These are phyloP conservation scores for Ctenomys sociabilis DNA, from an alignment of 2,113 vertebrate species.

Conservation along the genomic window DNA sequence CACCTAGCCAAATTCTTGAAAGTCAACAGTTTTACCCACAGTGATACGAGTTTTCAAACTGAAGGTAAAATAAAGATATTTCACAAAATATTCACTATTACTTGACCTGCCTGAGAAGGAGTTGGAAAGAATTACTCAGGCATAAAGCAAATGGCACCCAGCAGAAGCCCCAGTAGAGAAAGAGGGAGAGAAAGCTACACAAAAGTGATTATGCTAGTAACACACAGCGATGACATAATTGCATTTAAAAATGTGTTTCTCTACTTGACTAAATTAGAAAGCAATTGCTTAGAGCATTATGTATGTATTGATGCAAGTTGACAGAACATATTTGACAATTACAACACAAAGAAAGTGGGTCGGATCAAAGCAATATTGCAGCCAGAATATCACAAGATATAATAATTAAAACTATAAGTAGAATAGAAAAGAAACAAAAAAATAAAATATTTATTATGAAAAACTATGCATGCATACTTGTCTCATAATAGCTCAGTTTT, in stretches of 20 bases:
- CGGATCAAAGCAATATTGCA: not conserved
- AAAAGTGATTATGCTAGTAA: not conserved
- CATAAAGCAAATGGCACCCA: not conserved
- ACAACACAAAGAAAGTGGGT: not conserved
- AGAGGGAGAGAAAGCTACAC: not conserved
- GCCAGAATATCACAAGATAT: not conserved
- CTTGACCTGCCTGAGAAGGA: not conserved
- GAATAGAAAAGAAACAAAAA: not conserved
- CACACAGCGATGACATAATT: not conserved
- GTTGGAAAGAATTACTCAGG: not conserved
- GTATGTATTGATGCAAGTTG: not conserved
- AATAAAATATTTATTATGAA: constrained; percentile 9
- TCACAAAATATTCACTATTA: not conserved
- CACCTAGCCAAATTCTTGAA: not conserved
- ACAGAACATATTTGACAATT: constrained; percentile 37
- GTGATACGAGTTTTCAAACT: not conserved
- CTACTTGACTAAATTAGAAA: constrained; percentile 19
- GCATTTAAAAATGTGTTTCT: not conserved
- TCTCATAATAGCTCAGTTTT: not conserved
- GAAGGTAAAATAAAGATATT: not conserved
- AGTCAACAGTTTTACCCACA: not conserved
- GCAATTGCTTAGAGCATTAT: constrained; percentile 9
- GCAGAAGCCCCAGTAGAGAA: not conserved
- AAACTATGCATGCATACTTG: not conserved
- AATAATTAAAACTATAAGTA: not conserved